A percentile compares a stretch with the other conserved stretches of the same genome.
Evolutionary conservation across 2,797 vertebrate genomes (phyloP).

Genomic region (Sandelia bainsii): DNA sequence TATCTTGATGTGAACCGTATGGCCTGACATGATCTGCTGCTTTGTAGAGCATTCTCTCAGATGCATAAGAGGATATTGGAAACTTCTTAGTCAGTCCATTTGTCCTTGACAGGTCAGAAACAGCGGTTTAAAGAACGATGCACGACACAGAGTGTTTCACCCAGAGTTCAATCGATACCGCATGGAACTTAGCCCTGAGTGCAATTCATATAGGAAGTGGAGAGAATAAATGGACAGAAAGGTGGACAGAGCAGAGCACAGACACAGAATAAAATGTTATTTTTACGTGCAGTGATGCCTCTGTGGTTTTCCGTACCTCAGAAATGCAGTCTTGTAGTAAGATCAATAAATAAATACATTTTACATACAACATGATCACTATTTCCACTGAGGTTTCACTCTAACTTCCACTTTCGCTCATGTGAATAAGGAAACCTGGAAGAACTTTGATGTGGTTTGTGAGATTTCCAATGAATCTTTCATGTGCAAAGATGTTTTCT

Average conservation of each 20-base stretch:
- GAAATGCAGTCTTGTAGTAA: constrained; percentile 46
- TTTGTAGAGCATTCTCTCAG: constrained; percentile 11
- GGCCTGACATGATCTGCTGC: background rate
- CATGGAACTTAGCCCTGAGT: constrained; percentile 40
- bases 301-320: constrained; percentile 40
- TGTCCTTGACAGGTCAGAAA: constrained; percentile 34
- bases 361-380: constrained; percentile 21
- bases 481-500: constrained; percentile 50
- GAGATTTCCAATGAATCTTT: constrained; percentile 71
- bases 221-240: background rate
- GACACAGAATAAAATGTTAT: constrained; percentile 6
- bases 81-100: constrained; percentile 35
- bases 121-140: constrained; percentile 16
- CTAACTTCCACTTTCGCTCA: constrained; percentile 32
- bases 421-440: constrained; percentile 49
- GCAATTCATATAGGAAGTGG: constrained; percentile 8
- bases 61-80: constrained; percentile 32
- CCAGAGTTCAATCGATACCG: constrained; percentile 56
- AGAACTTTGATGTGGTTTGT: constrained; percentile 48
- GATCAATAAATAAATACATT: constrained; percentile 61
- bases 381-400: constrained; percentile 33
- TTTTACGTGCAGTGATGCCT: constrained; percentile 10
- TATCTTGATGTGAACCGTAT: background rate
- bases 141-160: constrained; percentile 32
- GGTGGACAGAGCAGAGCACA: constrained; percentile 3